phyloP scores from a whole-genome alignment of 2,113 vertebrate species.

The Perca schrenkii region DNA sequence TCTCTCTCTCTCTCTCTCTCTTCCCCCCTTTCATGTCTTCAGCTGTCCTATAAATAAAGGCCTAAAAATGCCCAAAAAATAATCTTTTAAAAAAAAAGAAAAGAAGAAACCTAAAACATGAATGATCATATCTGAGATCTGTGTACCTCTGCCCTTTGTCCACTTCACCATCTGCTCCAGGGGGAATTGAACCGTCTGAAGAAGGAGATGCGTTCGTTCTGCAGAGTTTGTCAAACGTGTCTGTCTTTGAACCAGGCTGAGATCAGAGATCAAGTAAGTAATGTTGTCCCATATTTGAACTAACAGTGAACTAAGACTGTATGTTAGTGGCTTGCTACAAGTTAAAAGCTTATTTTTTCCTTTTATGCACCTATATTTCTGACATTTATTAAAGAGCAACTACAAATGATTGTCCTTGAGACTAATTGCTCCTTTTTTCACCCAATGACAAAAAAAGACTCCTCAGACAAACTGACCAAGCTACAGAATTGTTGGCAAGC shows the following conservation, averaged over 20 bases:
- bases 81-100: too few relatives aligned
- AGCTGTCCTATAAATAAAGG: too few relatives aligned
- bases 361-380: background rate
- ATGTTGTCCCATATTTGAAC: background rate
- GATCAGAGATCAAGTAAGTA: constrained; percentile 87
- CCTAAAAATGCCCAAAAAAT: too few relatives aligned
- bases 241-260: constrained; percentile 81
- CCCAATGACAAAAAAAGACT: background rate
- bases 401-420: background rate
- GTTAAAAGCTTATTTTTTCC: background rate
- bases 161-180: constrained; percentile 69
- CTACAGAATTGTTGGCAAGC: background rate
- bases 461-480: background rate
- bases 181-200: constrained; percentile 79
- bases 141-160: background rate
- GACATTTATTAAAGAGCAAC: background rate
- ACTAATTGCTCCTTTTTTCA: background rate
- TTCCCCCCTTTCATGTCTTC: too few relatives aligned
- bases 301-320: background rate
- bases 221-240: constrained; percentile 86
- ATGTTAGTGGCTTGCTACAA: background rate
- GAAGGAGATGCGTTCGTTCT: constrained; percentile 78
- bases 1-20: too few relatives aligned
- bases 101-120: background rate
- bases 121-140: background rate